Evolutionary conservation across 53 echinoderm and acorn worm genomes (phyloP).

Genomic region (Mesocentrotus franciscanus): DNA sequence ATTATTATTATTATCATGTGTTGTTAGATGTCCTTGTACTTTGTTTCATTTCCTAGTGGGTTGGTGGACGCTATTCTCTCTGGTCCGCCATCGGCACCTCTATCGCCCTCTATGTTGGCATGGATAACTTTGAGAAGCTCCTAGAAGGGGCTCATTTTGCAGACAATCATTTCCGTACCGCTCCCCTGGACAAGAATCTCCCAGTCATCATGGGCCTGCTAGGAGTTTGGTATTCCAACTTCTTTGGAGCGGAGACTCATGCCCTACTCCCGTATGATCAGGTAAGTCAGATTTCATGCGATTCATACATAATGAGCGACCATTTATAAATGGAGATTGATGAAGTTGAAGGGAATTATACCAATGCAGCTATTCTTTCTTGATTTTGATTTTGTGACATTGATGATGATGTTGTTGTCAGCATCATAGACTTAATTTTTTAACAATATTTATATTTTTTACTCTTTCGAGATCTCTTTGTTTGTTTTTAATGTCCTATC

Average conservation of each 20-base stretch:
- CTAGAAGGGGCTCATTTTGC: conserved; percentile 91
- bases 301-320: conserved; percentile 3
- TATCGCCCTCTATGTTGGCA: conserved; percentile 94
- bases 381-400: neutral
- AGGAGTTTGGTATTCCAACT: conserved; percentile 99
- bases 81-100: conserved; percentile 99
- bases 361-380: neutral
- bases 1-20: neutral
- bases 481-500: too few species aligned
- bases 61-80: conserved; percentile 98
- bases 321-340: neutral
- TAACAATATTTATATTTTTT: neutral
- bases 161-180: conserved; percentile 90
- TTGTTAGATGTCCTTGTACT: neutral
- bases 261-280: conserved; percentile 98
- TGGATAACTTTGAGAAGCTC: conserved; percentile 94
- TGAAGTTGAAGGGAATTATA: neutral
- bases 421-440: neutral
- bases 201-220: conserved; percentile 92
- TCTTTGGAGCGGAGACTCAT: conserved; percentile 96
- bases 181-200: conserved; percentile 90
- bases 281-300: conserved; percentile 67
- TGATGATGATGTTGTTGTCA: neutral
- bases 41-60: conserved; percentile 79
- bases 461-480: neutral